phyloP scores from a whole-genome alignment of 2,113 vertebrate genomes.

The Furnarius figulus region DNA sequence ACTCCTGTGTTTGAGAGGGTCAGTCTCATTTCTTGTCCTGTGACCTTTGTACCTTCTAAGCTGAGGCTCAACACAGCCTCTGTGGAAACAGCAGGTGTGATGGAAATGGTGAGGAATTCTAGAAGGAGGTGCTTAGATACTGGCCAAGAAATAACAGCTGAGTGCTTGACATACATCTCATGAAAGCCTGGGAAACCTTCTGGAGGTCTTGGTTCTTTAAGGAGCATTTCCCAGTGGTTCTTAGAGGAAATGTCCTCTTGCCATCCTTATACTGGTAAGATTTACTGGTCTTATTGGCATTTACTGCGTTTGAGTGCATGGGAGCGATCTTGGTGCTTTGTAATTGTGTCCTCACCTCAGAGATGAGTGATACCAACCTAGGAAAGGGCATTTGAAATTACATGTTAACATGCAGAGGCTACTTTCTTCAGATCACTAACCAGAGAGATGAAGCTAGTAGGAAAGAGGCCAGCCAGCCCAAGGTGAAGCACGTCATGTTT shows the following conservation, averaged over 20 bases:
- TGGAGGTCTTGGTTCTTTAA: background rate
- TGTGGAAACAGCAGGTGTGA: background rate
- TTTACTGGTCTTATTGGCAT: background rate
- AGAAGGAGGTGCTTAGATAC: background rate
- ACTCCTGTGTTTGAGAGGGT: background rate
- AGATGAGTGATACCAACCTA: background rate
- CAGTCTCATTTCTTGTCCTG: background rate
- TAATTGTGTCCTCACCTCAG: background rate
- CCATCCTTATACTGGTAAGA: background rate
- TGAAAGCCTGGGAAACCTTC: background rate
- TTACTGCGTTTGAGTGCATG: rapidly evolving
- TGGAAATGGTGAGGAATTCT: background rate
- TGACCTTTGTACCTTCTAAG: background rate
- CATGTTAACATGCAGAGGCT: background rate
- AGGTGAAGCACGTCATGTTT: background rate
- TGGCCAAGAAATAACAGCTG: background rate
- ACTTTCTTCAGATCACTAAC: background rate
- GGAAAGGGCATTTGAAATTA: background rate
- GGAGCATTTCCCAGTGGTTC: background rate
- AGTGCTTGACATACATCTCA: background rate
- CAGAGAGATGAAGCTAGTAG: background rate
- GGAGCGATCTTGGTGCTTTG: background rate
- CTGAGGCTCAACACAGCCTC: background rate
- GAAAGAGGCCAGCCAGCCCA: background rate
- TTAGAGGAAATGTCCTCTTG: background rate